Evolutionary conservation across 2,113 vertebrate species (phyloP), one percentile per base, ranked within the genome.

Genomic region (Rhinoderma darwinii): DNA sequence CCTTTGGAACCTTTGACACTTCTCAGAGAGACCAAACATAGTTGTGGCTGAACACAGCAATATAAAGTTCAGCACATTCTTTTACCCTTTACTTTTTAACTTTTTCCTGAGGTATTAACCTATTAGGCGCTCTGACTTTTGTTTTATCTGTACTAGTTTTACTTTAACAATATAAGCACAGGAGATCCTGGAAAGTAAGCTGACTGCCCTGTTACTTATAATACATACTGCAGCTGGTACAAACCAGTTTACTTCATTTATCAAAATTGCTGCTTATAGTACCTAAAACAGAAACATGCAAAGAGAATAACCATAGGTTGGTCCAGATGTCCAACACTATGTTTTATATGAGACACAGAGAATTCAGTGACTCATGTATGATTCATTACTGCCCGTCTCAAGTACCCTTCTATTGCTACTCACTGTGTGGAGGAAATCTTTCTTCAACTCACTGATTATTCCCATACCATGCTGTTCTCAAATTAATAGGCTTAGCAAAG

Each of bases 401-500:
- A 30, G 9, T 79, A 37, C 22, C 37, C 50, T 56, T 39, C 37
- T 25, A 61, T 25, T 7, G 50, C 32, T 61, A 37, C 30, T 14
- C 27, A 39, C 54, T 61, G 37, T 63, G 30, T 61, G 22, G 32
- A 15, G 20, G 50, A 25, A 56, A 39, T 41, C 47, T 47, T 22
- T n/a, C 17, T 68, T 73, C 43, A 59, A 30, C 74, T 72, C 39
- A 15, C 43, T 14, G 61, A 47, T n/a, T 83, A 83, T 72, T 70
- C 30, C 18, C 41, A 32, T 47, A 68, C 81, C 43, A 32, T 2
- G 43, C 81, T 68, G 63, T 50, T 70, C 81, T 83, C n/a, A 70
- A 50, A 72, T 70, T 50, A 83, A 70, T 83, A 70, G 81, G 81
- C 66, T 83, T 83, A 83, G 27, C 63, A 32, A 43, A 18, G 43